phyloP scores from a whole-genome alignment of 2,113 vertebrate species.

The Diphyllodes magnificus region DNA sequence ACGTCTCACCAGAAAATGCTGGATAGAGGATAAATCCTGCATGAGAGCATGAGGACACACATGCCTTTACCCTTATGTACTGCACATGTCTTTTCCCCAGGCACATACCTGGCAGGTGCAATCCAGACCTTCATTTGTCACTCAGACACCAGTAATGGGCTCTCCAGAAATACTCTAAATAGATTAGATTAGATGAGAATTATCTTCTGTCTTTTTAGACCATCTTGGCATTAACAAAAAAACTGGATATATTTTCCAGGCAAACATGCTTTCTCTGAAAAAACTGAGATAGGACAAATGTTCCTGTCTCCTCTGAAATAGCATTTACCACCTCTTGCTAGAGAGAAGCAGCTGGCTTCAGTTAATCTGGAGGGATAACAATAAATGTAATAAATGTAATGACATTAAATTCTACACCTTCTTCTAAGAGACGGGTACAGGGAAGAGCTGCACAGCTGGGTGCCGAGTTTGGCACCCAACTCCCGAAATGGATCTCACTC shows the following conservation, averaged over 20 bases:
- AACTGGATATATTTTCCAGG: neutral
- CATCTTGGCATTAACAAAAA: neutral
- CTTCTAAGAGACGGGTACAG: neutral
- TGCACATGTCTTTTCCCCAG: neutral
- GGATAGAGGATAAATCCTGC: neutral
- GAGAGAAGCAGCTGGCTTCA: conserved; percentile 25
- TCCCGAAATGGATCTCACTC: neutral
- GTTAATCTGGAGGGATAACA: conserved; percentile 15
- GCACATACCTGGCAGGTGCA: conserved; percentile 47
- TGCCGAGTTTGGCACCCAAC: neutral
- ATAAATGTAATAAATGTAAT: conserved; percentile 4
- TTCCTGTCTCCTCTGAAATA: neutral
- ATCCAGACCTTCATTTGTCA: conserved; percentile 48
- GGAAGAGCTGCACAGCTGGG: neutral
- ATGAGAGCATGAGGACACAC: neutral
- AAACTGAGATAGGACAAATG: neutral
- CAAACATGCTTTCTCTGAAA: neutral
- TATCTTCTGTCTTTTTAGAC: conserved; percentile 22
- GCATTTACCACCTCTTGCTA: neutral
- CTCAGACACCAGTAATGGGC: neutral
- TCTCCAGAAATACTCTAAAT: conserved; percentile 16
- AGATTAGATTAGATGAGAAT: conserved; percentile 24
- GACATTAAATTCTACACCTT: neutral
- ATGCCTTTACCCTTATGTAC: neutral
- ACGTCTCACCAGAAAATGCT: neutral